These are phyloP conservation scores for Chaenodraco wilsoni DNA, from an alignment of 2,797 vertebrate species.

Conservation along the genomic window DNA sequence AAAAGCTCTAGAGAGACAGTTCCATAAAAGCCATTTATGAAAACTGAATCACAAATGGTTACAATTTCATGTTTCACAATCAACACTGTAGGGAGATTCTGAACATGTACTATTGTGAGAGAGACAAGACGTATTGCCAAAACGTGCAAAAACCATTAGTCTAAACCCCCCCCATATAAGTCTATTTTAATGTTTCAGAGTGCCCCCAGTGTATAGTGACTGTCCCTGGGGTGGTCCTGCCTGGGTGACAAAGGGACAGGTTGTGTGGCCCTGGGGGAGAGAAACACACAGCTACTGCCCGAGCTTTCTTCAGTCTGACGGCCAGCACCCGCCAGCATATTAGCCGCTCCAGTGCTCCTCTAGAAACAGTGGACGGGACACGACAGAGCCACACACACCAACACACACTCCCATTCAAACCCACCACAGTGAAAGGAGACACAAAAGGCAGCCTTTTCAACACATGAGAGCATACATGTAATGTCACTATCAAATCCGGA, in stretches of 20 bases:
- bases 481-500: conserved; percentile 15
- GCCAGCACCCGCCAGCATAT: conserved; percentile 69
- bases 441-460: conserved; percentile 37
- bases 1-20: not conserved
- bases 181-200: conserved; percentile 22
- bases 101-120: not conserved
- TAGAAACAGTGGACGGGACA: conserved; percentile 62
- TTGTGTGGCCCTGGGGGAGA: conserved; percentile 65
- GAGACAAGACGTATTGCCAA: not conserved
- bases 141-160: not conserved
- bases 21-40: not conserved
- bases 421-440: conserved; percentile 32
- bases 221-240: conserved; percentile 46
- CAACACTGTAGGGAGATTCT: not conserved
- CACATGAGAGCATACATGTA: conserved; percentile 38
- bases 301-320: conserved; percentile 58
- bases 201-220: conserved; percentile 23
- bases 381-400: conserved; percentile 43
- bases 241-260: conserved; percentile 68
- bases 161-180: not conserved
- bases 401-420: conserved; percentile 16
- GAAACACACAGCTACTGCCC: conserved; percentile 61
- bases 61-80: not conserved
- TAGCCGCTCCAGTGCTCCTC: conserved; percentile 65
- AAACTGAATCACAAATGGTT: not conserved